Evolutionary conservation across 1,140 invertebrate genomes (phyloP), one percentile per base, ranked within the genome.

Genomic region (Aphelenchoides avenae): DNA sequence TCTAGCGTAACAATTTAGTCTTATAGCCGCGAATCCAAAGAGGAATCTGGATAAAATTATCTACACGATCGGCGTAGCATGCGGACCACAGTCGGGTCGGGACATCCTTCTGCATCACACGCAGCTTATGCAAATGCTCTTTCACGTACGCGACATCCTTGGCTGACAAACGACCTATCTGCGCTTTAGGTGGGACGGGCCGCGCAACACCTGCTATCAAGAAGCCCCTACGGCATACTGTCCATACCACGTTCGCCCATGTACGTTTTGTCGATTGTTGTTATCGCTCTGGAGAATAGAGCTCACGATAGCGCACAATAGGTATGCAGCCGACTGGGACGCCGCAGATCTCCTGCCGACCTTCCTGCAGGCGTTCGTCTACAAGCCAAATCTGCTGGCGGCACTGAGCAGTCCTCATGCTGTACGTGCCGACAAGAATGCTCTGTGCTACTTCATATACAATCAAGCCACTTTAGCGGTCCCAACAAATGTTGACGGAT

Each of bases 301-400:
- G n/a, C n/a, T n/a, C n/a, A n/a, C n/a, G n/a, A n/a, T n/a, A n/a
- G n/a, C n/a, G n/a, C n/a, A n/a, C n/a, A n/a, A n/a, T n/a, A n/a
- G n/a, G n/a, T n/a, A 66, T 47, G 71, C 71, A 5, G 41, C 61
- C 20, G 73, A 77, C 40, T 75, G 68, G 68, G 73, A 75, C 39
- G 75, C 57, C 5, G 68, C 46, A 27, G 75, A 75, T 52, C 48
- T 69, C 46, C 72, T 75, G 26, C 68, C 75, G 5, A 51, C 55
- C 1, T 75, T 75, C 54, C 46, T 75, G 18, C 49, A 73, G 31
- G 66, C 69, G 39, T 76, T 73, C 33, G 31, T 75, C 24, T 65
- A 73, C 31, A 75, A 76, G 43, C 73, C 73, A 7, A 59, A 59
- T 33, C 54, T 71, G 34, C 37, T 75, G 5, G 39, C 44, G 2